Conservation (phyloP, 2,797 vertebrate species). For the Delichon dasypus region DNA sequence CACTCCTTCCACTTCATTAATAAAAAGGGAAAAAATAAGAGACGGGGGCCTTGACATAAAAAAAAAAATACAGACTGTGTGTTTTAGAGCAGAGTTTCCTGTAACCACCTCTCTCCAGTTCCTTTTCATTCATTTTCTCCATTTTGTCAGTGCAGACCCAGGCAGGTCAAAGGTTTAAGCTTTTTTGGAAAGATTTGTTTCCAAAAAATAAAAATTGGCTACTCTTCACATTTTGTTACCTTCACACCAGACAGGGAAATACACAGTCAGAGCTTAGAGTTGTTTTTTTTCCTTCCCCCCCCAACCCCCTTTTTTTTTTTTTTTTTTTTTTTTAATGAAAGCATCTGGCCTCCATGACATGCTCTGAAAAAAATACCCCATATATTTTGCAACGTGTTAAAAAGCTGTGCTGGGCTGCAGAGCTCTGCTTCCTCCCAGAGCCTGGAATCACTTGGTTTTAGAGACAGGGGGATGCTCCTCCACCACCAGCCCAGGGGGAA, state of each 20-base stretch:
- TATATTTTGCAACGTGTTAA: slow-evolving; percentile 32
- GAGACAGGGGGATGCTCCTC: neutral
- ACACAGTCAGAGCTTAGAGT: slow-evolving; percentile 5
- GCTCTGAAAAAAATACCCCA: neutral
- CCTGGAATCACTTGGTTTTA: neutral
- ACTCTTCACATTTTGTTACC: slow-evolving; percentile 46
- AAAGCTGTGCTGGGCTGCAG: slow-evolving; percentile 20
- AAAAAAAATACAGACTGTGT: slow-evolving; percentile 30
- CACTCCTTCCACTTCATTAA: slow-evolving; percentile 29
- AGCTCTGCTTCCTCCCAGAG: neutral
- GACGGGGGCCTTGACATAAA: neutral
- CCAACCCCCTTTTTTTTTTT: neutral
- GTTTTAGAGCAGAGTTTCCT: neutral
- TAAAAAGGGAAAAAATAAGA: neutral
- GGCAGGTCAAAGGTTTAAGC: slow-evolving; percentile 47
- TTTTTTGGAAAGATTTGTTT: slow-evolving; percentile 50
- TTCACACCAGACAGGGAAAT: slow-evolving; percentile 53
- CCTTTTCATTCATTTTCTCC: slow-evolving; percentile 43
- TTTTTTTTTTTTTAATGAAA: slow-evolving; percentile 16
- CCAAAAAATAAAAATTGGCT: slow-evolving; percentile 22
- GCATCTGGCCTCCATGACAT: slow-evolving; percentile 28
- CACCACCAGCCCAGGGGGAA: neutral
- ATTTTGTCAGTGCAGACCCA: slow-evolving; percentile 32
- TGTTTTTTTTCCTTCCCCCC: neutral
- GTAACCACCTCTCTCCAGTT: neutral